Conservation (phyloP, 2,888 invertebrate species). For the Mythimna lalbum region DNA sequence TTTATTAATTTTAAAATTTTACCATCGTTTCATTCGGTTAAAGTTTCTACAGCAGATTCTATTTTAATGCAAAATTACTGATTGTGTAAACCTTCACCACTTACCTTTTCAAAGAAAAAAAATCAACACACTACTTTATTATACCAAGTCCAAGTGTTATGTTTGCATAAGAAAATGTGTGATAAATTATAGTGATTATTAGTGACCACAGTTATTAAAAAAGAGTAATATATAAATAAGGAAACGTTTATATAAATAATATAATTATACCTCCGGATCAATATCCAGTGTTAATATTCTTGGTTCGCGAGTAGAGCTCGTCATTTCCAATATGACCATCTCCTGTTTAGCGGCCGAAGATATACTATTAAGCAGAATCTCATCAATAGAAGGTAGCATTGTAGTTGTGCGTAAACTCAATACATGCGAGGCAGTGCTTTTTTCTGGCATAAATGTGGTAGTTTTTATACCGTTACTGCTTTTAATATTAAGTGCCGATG, state of each 20-base stretch:
- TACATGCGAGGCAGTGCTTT: conserved; percentile 90
- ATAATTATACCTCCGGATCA: conserved; percentile 91
- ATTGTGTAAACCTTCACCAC: conserved; percentile 77
- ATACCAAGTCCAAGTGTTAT: conserved; percentile 64
- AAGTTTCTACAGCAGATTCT: conserved; percentile 31
- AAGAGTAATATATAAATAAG: conserved; percentile 67
- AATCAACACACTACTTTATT: conserved; percentile 56
- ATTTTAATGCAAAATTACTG: conserved; percentile 40
- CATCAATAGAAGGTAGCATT: conserved; percentile 91
- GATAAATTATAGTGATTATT: conserved; percentile 57
- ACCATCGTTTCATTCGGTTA: conserved; percentile 11
- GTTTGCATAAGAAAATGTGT: conserved; percentile 59
- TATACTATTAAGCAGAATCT: conserved; percentile 91
- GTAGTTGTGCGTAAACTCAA: conserved; percentile 90
- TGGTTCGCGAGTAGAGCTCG: conserved; percentile 88
- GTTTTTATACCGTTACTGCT: conserved; percentile 87
- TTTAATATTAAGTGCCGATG: conserved; percentile 89
- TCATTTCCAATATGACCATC: conserved; percentile 89
- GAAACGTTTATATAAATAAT: conserved; percentile 77
- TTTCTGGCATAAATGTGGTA: conserved; percentile 87
- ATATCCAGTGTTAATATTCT: conserved; percentile 91
- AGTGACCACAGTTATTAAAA: conserved; percentile 59
- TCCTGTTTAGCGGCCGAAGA: conserved; percentile 91
- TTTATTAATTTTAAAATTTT: conserved; percentile 58
- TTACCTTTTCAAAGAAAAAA: conserved; percentile 73